Percentiles rank a stretch among this genome's conserved stretches.
Evolutionary conservation across 1,140 invertebrate species (phyloP).

Genomic region (Hylaeus anthracinus): DNA sequence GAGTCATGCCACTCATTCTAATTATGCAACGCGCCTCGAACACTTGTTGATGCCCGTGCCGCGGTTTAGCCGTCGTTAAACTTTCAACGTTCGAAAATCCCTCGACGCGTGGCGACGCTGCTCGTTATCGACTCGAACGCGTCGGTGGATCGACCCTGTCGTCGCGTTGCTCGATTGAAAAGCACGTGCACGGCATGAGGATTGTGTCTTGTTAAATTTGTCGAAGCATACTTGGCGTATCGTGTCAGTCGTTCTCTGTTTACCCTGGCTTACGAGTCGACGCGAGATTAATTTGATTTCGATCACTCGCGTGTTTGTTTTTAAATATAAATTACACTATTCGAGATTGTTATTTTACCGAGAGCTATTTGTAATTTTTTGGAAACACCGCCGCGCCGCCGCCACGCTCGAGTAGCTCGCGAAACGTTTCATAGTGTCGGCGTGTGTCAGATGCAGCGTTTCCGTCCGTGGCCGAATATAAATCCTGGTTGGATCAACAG

Average conservation of each 20-base stretch:
- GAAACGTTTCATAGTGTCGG: slow-evolving; percentile 5
- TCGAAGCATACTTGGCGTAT: not conserved
- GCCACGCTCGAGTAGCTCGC: not conserved
- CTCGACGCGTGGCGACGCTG: not conserved
- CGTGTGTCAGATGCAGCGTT: slow-evolving; percentile 17
- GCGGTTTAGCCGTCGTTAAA: not conserved
- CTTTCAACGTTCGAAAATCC: not conserved
- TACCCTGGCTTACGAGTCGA: not conserved
- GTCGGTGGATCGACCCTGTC: slow-evolving; percentile 19
- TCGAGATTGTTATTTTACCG: too few species aligned
- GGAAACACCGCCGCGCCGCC: too few species aligned
- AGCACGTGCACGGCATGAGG: slow-evolving; percentile 33
- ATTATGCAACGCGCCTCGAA: slow-evolving; percentile 2
- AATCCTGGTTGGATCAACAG: slow-evolving; percentile 48
- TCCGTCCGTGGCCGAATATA: slow-evolving; percentile 24
- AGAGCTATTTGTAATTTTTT: too few species aligned
- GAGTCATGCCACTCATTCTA: not conserved
- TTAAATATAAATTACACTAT: too few species aligned
- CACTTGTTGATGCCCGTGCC: slow-evolving; percentile 39
- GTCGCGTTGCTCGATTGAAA: not conserved
- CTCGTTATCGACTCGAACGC: slow-evolving; percentile 11
- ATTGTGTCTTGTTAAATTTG: not conserved
- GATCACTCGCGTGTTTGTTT: too few species aligned
- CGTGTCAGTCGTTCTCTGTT: not conserved
- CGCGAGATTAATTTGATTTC: too few species aligned